A percentile compares a stretch with the other conserved stretches of the same genome.
Conservation (phyloP, 2,888 invertebrate genomes). For the Acrobeloides nanus region DNA sequence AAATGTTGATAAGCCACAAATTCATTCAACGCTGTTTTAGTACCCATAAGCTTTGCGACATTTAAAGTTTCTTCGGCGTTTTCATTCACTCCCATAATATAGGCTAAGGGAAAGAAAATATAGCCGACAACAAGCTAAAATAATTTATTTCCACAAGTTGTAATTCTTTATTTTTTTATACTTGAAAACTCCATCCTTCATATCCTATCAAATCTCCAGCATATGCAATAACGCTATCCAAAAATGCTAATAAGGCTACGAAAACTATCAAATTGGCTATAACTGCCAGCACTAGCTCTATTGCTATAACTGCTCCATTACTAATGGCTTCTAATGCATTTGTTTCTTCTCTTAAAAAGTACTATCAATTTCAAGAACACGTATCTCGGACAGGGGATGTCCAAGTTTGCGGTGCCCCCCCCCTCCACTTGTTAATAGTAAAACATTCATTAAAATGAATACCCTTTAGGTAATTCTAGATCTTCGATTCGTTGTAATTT, state of each 20-base stretch:
- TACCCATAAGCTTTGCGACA: constrained; percentile 51
- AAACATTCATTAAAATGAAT: too few species aligned
- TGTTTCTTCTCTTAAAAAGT: constrained; percentile 61
- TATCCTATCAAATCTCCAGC: constrained; percentile 71
- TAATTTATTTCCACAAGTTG: background rate
- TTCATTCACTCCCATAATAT: constrained; percentile 67
- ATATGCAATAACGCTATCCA: constrained; percentile 75
- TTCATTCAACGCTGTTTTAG: constrained; percentile 52
- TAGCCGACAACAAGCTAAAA: constrained; percentile 72
- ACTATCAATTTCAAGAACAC: background rate
- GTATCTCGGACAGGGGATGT: background rate
- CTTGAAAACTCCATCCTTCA: constrained; percentile 60
- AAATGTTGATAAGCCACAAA: constrained; percentile 53
- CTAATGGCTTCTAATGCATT: constrained; percentile 83
- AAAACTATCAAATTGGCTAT: constrained; percentile 85
- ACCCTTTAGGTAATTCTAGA: constrained; percentile 57
- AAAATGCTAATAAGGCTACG: constrained; percentile 74
- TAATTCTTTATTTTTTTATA: constrained; percentile 42
- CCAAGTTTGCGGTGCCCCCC: too few species aligned
- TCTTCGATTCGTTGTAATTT: constrained; percentile 67
- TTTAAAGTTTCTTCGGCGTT: constrained; percentile 34
- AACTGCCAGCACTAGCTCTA: constrained; percentile 74
- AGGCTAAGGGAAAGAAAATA: constrained; percentile 80
- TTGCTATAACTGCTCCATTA: constrained; percentile 75
- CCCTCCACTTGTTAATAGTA: too few species aligned